Conservation (phyloP, 2,113 vertebrate species). For the Rhinichthys klamathensis region DNA sequence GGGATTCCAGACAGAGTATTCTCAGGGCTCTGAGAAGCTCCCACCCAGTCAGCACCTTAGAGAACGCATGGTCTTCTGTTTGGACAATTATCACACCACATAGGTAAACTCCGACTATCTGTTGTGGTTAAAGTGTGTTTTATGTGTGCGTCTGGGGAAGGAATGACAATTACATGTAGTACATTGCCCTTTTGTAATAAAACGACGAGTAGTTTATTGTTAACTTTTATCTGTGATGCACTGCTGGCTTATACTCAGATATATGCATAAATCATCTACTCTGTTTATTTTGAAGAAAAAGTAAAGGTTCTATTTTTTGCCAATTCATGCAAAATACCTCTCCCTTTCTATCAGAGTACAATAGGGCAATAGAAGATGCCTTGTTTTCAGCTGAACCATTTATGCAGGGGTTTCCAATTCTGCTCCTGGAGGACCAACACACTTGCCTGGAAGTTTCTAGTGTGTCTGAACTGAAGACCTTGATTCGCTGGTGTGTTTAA, state of each 20-base stretch:
- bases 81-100: neutral
- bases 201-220: constrained; percentile 10
- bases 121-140: neutral
- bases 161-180: neutral
- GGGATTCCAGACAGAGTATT: neutral
- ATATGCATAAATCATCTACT: neutral
- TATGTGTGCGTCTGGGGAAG: neutral
- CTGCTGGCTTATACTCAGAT: neutral
- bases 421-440: too few relatives aligned
- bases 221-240: constrained; percentile 38
- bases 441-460: too few relatives aligned
- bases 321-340: neutral
- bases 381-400: neutral
- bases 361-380: neutral
- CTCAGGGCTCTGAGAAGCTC: neutral
- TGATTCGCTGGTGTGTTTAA: too few relatives aligned
- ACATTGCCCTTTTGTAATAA: constrained; percentile 40
- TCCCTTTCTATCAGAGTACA: neutral
- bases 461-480: too few relatives aligned
- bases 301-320: neutral
- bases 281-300: neutral
- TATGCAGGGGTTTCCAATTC: neutral
- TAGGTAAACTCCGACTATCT: neutral
- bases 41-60: neutral
- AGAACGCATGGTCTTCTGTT: neutral